phyloP scores from a whole-genome alignment of 2,797 vertebrate species.

The Brachyalestes nurse region DNA sequence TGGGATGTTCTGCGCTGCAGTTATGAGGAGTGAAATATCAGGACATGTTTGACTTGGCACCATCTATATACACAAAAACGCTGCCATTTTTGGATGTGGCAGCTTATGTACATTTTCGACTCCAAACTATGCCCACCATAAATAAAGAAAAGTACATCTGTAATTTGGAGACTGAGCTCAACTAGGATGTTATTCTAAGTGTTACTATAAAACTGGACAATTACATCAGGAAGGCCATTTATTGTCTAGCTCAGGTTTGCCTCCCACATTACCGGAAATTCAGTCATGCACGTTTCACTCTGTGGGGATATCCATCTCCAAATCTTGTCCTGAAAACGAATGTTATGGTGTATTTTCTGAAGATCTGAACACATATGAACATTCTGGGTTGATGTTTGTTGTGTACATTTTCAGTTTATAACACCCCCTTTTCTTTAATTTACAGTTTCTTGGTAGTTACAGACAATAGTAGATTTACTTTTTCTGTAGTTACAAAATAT shows the following conservation, averaged over 20 bases:
- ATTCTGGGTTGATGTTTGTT: neutral
- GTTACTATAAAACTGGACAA: neutral
- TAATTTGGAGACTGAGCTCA: neutral
- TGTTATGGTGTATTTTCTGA: neutral
- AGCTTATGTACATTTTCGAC: neutral
- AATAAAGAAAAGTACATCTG: neutral
- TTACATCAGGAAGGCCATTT: neutral
- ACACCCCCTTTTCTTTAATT: neutral
- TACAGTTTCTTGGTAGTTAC: neutral
- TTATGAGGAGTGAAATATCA: conserved; percentile 1
- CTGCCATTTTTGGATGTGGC: conserved; percentile 36
- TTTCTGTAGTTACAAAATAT: neutral
- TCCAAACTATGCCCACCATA: no score
- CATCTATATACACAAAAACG: conserved; percentile 2
- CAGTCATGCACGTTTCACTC: neutral
- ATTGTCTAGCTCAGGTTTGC: neutral
- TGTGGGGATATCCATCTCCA: conserved; percentile 4
- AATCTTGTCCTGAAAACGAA: neutral
- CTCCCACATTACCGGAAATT: neutral
- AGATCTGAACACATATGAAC: neutral
- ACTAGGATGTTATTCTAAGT: neutral
- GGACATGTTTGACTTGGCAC: conserved; percentile 42
- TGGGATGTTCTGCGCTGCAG: conserved; percentile 10
- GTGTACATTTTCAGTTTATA: no score
- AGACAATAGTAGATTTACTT: no score